phyloP scores from a whole-genome alignment of 1,140 invertebrate genomes.

The Polyergus mexicanus region DNA sequence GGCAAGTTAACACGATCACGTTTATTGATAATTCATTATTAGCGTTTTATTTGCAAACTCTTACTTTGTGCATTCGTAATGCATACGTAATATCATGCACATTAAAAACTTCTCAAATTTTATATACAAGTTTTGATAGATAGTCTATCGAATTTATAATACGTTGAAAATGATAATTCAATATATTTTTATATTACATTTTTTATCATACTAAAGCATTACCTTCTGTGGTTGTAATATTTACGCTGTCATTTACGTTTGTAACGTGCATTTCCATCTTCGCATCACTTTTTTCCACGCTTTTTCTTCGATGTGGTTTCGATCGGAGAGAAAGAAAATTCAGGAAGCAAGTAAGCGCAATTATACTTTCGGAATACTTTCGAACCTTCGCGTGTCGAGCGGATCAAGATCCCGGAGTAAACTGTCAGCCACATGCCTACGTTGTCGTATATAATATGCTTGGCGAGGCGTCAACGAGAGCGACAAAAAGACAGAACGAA shows the following conservation, averaged over 20 bases:
- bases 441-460: slow-evolving; percentile 56
- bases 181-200: not conserved
- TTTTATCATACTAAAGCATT: not conserved
- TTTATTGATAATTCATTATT: not conserved
- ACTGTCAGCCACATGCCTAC: slow-evolving; percentile 70
- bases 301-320: not conserved
- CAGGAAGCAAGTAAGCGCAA: not conserved
- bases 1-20: not conserved
- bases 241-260: slow-evolving; percentile 41
- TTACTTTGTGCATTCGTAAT: not conserved
- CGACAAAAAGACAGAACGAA: slow-evolving; percentile 48
- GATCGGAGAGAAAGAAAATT: not conserved
- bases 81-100: not conserved
- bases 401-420: slow-evolving; percentile 70
- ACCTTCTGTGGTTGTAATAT: slow-evolving; percentile 44
- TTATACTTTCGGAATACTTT: not conserved
- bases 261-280: slow-evolving; percentile 42
- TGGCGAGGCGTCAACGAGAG: slow-evolving; percentile 57
- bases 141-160: not conserved
- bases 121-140: not conserved
- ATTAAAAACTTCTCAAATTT: not conserved
- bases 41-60: not conserved
- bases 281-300: not conserved
- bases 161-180: not conserved
- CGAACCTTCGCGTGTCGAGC: slow-evolving; percentile 30